Percentiles rank a stretch among this genome's conserved stretches.
phyloP scores from a whole-genome alignment of 1,140 invertebrate genomes.

The Procambarus virginalis region DNA sequence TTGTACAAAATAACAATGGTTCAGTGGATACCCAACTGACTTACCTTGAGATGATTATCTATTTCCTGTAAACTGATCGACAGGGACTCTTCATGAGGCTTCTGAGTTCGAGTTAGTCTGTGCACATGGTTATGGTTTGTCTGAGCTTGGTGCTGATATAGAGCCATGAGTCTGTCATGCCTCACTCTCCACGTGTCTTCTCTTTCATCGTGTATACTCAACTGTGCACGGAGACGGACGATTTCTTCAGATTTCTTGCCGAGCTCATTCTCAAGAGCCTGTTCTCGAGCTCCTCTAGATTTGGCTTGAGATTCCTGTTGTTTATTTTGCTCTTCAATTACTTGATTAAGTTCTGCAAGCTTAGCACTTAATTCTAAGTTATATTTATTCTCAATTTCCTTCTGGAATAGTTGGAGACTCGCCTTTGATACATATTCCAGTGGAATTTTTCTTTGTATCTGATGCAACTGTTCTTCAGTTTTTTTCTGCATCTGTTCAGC shows the following conservation, averaged over 20 bases:
- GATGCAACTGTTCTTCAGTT: conserved; percentile 40
- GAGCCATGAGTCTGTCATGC: conserved; percentile 45
- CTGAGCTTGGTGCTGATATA: conserved; percentile 42
- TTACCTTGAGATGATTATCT: conserved; percentile 46
- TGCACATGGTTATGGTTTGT: conserved; percentile 24
- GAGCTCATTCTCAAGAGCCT: conserved; percentile 38
- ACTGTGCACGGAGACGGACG: conserved; percentile 14
- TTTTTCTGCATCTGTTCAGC: conserved; percentile 54
- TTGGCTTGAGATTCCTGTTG: conserved; percentile 40
- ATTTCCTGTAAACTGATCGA: conserved; percentile 44
- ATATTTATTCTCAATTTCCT: conserved; percentile 48
- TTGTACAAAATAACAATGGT: background rate
- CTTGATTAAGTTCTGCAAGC: conserved; percentile 41
- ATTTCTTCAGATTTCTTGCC: conserved; percentile 43
- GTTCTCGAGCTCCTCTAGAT: conserved; percentile 25
- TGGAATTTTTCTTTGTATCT: conserved; percentile 36
- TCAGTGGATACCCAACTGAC: background rate
- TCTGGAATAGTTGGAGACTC: conserved; percentile 18
- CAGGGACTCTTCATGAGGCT: conserved; percentile 29
- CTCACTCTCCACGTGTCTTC: conserved; percentile 42
- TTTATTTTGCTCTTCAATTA: conserved; percentile 39
- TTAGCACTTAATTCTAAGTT: conserved; percentile 47
- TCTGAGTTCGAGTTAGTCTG: conserved; percentile 1
- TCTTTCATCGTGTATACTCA: conserved; percentile 34
- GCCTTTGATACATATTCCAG: conserved; percentile 40